Conservation (phyloP, 2,797 vertebrate species). For the Sitta carolinensis region DNA sequence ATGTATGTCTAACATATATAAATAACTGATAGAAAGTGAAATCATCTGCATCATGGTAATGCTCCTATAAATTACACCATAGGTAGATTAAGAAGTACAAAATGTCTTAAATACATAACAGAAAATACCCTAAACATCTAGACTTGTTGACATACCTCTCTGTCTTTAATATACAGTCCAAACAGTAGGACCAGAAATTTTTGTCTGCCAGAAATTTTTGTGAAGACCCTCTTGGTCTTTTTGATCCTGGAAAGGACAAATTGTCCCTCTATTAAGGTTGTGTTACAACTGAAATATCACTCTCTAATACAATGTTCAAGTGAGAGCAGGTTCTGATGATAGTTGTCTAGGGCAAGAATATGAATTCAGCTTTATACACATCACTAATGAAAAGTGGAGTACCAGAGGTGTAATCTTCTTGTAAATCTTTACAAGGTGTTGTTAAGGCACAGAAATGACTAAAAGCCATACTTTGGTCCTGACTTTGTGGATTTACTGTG, state of each 20-base stretch:
- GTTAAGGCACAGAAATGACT: background rate
- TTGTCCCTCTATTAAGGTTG: background rate
- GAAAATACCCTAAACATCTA: background rate
- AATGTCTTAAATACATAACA: no score
- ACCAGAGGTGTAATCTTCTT: background rate
- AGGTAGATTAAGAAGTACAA: background rate
- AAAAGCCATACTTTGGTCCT: background rate
- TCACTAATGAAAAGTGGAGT: background rate
- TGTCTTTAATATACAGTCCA: background rate
- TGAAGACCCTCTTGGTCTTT: background rate
- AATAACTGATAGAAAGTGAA: background rate
- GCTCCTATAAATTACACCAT: background rate
- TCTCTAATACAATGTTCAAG: background rate
- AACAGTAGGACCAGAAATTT: background rate
- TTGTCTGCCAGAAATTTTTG: background rate
- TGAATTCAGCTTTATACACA: background rate
- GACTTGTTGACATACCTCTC: background rate
- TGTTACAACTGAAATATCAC: background rate
- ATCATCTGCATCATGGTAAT: background rate
- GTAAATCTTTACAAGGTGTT: background rate
- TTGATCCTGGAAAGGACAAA: background rate
- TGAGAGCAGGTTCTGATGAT: background rate
- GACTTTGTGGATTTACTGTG: background rate
- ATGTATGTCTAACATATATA: no score
- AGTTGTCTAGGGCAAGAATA: background rate